Conservation (phyloP, 2,113 vertebrate species). For the Platysteira castanea region DNA sequence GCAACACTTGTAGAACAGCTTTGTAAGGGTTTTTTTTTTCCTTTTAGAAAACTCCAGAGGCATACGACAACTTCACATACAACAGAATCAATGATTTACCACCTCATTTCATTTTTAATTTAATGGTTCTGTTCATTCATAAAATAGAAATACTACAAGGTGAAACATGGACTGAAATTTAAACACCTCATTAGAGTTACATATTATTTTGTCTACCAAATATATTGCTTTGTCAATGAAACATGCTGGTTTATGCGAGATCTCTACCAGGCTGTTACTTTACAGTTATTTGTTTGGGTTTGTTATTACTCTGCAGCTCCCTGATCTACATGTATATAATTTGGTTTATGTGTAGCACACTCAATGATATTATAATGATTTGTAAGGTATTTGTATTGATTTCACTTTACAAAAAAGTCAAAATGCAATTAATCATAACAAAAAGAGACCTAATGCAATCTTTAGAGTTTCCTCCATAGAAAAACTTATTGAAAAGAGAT, state of each 20-base stretch:
- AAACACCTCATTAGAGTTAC: conserved; percentile 67
- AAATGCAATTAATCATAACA: conserved; percentile 26
- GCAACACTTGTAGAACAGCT: background rate
- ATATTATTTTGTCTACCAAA: conserved; percentile 56
- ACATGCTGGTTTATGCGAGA: conserved; percentile 19
- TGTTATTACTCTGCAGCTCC: conserved; percentile 8
- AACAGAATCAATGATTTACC: conserved; percentile 56
- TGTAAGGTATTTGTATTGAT: conserved; percentile 42
- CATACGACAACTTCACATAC: background rate
- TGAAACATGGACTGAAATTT: conserved; percentile 63
- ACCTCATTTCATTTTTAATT: conserved; percentile 69
- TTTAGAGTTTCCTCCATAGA: background rate
- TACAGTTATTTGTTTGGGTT: conserved; percentile 38
- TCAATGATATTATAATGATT: conserved; percentile 27
- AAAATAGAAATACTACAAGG: conserved; percentile 65
- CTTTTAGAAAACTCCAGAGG: conserved; percentile 12
- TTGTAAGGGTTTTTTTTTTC: background rate
- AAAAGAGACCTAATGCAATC: background rate
- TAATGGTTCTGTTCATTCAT: conserved; percentile 67
- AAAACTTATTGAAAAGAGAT: conserved; percentile 18
- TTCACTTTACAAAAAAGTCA: conserved; percentile 2
- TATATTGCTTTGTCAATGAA: conserved; percentile 61
- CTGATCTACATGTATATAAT: conserved; percentile 17
- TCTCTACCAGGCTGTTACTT: conserved; percentile 9
- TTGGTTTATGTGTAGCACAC: background rate